Evolutionary conservation across 2,113 vertebrate species (phyloP), one percentile per base, ranked within the genome.

Genomic region (Cryptomyrus ogoouensis): DNA sequence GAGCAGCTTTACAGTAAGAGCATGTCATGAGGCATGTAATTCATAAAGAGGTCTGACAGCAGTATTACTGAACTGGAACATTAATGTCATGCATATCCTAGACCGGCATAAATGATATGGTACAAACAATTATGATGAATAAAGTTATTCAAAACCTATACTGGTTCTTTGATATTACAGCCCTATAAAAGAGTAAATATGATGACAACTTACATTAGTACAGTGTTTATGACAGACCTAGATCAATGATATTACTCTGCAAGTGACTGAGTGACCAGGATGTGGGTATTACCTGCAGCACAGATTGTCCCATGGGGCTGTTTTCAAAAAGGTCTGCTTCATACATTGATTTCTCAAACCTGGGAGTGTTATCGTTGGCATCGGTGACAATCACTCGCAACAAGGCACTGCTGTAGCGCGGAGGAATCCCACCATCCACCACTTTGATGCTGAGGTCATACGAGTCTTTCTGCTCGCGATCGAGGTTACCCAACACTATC

Each of bases 391-490:
- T 96, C 91, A 99, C 97, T 58, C 98, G 96, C 13, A 99, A 96
- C 93, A 99, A 94, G 93, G 98, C 98, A 0, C 97, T 99, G 96
- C 98, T 99, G 5, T 98, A 97, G 2, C 99, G 97, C 0, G 97
- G 96, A 0, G 98, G 98, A 90, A 94, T 97, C 66, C 99, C 99
- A 2, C 99, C 99, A 0, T 99, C 99, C 95, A 99, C 97, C 47
- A 98, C 98, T 92, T 97, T 98, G 94, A 99, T 98, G 91, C 96
- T 99, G 91, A 99, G 96, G 88, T 99, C 99, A 0, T 99, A 99
- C 80, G 98, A 98, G 94, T 99, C 99, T 94, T 97, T 97, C 91
- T 97, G 95, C 93, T 99, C 99, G 0, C 99, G 95, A 93, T 99
- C 99, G 90, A 99, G 94, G 93, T 96, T 98, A 89, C 98, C 99